Base-by-base conservation (phyloP, 2,888 invertebrate genomes). In the Sesia bembeciformis region DNA sequence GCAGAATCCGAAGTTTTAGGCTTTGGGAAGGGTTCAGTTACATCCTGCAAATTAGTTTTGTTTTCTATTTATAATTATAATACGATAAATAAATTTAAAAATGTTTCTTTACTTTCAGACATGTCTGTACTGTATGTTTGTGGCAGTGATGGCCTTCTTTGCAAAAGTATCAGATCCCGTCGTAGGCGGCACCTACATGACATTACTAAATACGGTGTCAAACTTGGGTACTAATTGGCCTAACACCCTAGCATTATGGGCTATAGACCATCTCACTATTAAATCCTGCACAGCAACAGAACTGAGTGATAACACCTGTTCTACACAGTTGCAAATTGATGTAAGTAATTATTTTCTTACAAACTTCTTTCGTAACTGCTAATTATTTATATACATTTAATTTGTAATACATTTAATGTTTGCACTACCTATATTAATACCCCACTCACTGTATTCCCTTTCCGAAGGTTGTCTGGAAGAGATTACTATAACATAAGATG, bases 161-260 rank as follows among this genome's bases (percentile, higher is more conserved):
- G 99, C 99, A 0, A 95, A 96, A 84, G 94, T 99, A 53, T 98
- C 98, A 58, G 99, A 99, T 79, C 98, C 98, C 0, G 91, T 94
- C 0, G 97, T 99, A 0, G 99, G 99, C 3, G 98, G 99, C 4
- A 99, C 99, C 0, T 99, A 99, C 78, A 99, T 99, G 99, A 99
- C 99, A 0, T 90, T 99, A 53, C 90, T 99, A 8, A 99, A 99
- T 79, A 99, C 99, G 0, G 91, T 99, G 39, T 93, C 95, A 52
- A 99, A 99, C 90, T 91, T 99, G 57, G 99, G 99, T n/a, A 97
- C 97, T 4, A 98, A 98, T 76, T 99, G 98, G 99, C 98, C 99
- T 0, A 93, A 94, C 57, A 98, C 98, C 0, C 88, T 97, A 3
- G 94, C 97, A 0, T 90, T 98, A 4, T 98, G 97, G 94, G 91